Percentiles rank a stretch among this genome's conserved stretches.
phyloP scores from a whole-genome alignment of 2,797 vertebrate genomes.

The Acrocephalus scirpaceus region DNA sequence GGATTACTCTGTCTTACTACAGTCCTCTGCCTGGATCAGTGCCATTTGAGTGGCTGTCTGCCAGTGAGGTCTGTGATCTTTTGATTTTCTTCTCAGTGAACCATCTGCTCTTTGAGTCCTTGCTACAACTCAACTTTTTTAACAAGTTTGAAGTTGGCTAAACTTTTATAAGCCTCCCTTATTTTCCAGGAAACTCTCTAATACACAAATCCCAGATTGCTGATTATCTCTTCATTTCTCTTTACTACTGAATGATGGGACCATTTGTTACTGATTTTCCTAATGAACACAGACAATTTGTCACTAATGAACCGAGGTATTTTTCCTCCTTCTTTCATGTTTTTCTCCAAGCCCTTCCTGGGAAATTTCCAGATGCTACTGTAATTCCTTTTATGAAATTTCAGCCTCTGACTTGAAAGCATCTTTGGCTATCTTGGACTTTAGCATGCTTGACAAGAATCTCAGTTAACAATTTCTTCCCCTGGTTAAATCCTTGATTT shows the following conservation, averaged over 20 bases:
- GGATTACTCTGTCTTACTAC: neutral
- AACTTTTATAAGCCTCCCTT: neutral
- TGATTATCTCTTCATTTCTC: neutral
- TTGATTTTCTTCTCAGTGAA: slow-evolving; percentile 23
- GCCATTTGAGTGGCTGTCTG: neutral
- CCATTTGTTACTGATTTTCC: neutral
- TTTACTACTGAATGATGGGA: neutral
- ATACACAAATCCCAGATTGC: neutral
- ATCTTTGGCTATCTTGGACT: neutral
- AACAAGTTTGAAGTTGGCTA: neutral
- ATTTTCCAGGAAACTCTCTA: neutral
- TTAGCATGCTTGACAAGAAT: neutral
- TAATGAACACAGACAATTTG: neutral
- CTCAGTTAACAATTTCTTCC: neutral
- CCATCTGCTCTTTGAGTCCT: neutral
- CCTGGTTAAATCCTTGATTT: neutral
- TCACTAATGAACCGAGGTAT: neutral
- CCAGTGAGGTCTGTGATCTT: slow-evolving; percentile 27
- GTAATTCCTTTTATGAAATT: neutral
- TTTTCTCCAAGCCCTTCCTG: neutral
- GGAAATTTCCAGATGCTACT: neutral
- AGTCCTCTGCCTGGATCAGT: neutral
- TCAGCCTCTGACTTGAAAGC: neutral
- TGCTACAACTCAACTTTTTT: neutral
- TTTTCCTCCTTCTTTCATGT: neutral